Conservation (phyloP, 2,888 invertebrate genomes). For the Agrilus cyanescens region DNA sequence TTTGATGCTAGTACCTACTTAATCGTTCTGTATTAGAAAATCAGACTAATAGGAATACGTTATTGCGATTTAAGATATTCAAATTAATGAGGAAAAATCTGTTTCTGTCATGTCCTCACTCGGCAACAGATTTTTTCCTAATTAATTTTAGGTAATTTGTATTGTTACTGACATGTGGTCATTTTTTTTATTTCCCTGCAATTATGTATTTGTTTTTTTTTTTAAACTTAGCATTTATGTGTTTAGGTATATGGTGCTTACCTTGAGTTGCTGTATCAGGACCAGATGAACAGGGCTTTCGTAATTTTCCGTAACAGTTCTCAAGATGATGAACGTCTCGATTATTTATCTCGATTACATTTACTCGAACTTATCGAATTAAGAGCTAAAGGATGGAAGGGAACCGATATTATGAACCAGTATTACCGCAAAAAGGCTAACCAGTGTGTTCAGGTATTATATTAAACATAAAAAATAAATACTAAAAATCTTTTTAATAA, state of each 20-base stretch:
- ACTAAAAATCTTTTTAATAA: too few relatives aligned
- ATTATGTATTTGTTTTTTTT: background rate
- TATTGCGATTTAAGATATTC: too few relatives aligned
- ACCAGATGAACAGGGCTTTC: constrained; percentile 75
- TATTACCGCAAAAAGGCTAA: constrained; percentile 58
- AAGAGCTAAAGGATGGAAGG: constrained; percentile 84
- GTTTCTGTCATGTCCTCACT: too few relatives aligned
- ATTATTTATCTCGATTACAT: constrained; percentile 74
- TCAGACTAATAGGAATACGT: too few relatives aligned
- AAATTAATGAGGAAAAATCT: too few relatives aligned
- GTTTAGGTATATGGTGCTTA: constrained; percentile 54
- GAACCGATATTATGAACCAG: constrained; percentile 69
- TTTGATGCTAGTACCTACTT: too few relatives aligned
- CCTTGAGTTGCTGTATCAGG: constrained; percentile 71
- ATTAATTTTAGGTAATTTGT: too few relatives aligned
- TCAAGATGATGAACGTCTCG: constrained; percentile 77
- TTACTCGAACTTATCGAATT: constrained; percentile 87
- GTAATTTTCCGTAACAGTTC: constrained; percentile 81
- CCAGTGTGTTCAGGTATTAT: constrained; percentile 27
- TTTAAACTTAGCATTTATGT: constrained; percentile 4
- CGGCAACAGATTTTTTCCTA: too few relatives aligned
- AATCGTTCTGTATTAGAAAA: too few relatives aligned
- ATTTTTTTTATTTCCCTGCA: constrained; percentile 1
- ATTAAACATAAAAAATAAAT: background rate
- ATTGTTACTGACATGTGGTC: background rate